phyloP scores from a whole-genome alignment of 1,140 invertebrate species.

The Nasonia giraulti region DNA sequence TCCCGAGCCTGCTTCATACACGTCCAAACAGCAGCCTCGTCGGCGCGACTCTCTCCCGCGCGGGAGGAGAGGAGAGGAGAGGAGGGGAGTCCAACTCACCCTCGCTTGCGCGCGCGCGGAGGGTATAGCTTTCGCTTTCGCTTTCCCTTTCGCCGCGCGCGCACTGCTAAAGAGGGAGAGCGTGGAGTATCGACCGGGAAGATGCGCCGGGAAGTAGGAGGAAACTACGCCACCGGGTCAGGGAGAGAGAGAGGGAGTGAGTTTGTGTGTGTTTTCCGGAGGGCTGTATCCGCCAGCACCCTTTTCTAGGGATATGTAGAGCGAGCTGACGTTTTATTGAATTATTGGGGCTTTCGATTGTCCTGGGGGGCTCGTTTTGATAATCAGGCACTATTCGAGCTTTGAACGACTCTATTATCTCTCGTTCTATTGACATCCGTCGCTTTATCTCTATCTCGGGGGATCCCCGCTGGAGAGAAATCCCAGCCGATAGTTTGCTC shows the following conservation, averaged over 20 bases:
- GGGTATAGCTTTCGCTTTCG: slow-evolving; percentile 51
- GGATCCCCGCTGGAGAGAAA: too few relatives aligned
- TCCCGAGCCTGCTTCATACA: background rate
- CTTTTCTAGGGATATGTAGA: too few relatives aligned
- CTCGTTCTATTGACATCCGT: too few relatives aligned
- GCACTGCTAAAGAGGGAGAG: background rate
- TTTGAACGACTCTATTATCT: too few relatives aligned
- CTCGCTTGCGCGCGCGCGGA: background rate
- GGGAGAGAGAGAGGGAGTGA: background rate
- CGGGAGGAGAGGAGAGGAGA: background rate
- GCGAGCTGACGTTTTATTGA: too few relatives aligned
- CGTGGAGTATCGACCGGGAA: slow-evolving; percentile 50
- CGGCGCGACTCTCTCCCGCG: background rate
- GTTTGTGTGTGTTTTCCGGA: background rate
- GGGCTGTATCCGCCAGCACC: background rate
- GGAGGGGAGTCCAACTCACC: background rate
- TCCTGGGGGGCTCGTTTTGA: too few relatives aligned
- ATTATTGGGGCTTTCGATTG: too few relatives aligned
- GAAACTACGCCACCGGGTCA: slow-evolving; percentile 51
- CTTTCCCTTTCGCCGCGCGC: slow-evolving; percentile 29
- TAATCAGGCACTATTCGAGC: too few relatives aligned
- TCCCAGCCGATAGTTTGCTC: too few relatives aligned
- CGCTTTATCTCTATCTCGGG: too few relatives aligned
- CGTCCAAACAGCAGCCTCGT: background rate
- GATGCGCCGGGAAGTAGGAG: slow-evolving; percentile 37